Base-by-base conservation (phyloP, 2,888 invertebrate genomes). In the Tinea trinotella region DNA sequence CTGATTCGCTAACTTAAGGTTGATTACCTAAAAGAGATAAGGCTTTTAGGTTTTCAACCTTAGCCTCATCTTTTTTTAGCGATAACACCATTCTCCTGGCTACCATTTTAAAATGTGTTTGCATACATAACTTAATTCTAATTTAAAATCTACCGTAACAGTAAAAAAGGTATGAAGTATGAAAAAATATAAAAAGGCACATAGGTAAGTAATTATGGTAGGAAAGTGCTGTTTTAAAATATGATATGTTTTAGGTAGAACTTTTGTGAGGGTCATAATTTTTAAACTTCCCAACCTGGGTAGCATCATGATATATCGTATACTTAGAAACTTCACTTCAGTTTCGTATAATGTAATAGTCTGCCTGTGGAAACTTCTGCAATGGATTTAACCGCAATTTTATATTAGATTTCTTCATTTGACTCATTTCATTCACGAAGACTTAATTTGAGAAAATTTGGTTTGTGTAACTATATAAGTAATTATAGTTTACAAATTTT, bases 311-410 rank as follows among this genome's bases (percentile, higher is more conserved):
- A 50, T 50, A 50, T 24, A 50, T 50, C 24, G 50, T 50, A 50
- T 24, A 50, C 50, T 50, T 50, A 24, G 24, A 50, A 50, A 50
- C 24, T 50, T 50, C 13, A 6, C 12, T 24, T 50, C 18, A 24
- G 13, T 50, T 24, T 50, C n/a, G 50, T 50, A 50, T 50, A 50
- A 50, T 50, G 20, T 50, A 15, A 50, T 50, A 50, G 50, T 24
- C 13, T 50, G 17, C 7, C 6, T 40, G 12, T 3, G 17, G 4
- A 40, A 9, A 40, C 2, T 40, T 40, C 17, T n/a, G 7, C 3
- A 12, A 12, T 12, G 7, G 13, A n/a, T 30, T 4, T 7, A 30
- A 1, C 7, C 7, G 7, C 7, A 30, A 7, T 30, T 2, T 30
- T 30, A 10, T 30, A 10, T 10, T 10, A 5, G 7, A 22, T 22